Conservation (phyloP, 2,113 vertebrate species). For the Platycercus adscitus region DNA sequence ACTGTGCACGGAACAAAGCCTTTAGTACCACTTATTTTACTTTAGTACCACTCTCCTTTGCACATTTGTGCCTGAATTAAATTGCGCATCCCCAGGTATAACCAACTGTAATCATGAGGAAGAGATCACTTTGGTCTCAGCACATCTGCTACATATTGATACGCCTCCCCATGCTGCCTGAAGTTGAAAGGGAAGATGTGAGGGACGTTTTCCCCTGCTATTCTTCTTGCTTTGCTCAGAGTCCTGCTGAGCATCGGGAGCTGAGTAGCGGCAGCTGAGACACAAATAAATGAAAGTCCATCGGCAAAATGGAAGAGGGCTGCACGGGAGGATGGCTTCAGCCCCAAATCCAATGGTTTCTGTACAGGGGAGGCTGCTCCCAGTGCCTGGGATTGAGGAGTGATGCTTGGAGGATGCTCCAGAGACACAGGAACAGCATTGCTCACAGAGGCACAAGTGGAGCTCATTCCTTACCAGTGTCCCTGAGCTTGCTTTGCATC, state of each 20-base stretch:
- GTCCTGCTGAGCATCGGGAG: conserved; percentile 32
- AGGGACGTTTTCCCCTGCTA: conserved; percentile 60
- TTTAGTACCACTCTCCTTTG: conserved; percentile 70
- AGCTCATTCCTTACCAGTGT: neutral
- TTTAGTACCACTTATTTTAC: conserved; percentile 69
- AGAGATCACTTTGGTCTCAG: conserved; percentile 77
- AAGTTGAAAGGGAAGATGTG: conserved; percentile 69
- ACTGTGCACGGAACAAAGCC: conserved; percentile 67
- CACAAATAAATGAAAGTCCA: conserved; percentile 46
- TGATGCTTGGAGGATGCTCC: neutral
- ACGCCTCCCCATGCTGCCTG: conserved; percentile 42
- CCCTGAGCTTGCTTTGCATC: neutral
- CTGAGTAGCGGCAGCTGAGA: neutral
- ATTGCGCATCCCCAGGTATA: conserved; percentile 78
- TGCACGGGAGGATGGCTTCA: neutral
- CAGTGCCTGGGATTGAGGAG: neutral
- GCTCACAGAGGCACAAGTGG: neutral
- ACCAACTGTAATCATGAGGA: conserved; percentile 75
- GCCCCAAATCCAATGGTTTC: neutral
- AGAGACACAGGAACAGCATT: neutral
- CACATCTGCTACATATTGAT: conserved; percentile 75
- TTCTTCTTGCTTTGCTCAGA: conserved; percentile 64
- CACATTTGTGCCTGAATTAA: conserved; percentile 71
- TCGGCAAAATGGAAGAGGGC: conserved; percentile 53
- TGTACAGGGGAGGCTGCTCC: neutral